Evolutionary conservation across 2,113 vertebrate species (phyloP), one percentile per base, ranked within the genome.

Genomic region (Erythrocebus patas): DNA sequence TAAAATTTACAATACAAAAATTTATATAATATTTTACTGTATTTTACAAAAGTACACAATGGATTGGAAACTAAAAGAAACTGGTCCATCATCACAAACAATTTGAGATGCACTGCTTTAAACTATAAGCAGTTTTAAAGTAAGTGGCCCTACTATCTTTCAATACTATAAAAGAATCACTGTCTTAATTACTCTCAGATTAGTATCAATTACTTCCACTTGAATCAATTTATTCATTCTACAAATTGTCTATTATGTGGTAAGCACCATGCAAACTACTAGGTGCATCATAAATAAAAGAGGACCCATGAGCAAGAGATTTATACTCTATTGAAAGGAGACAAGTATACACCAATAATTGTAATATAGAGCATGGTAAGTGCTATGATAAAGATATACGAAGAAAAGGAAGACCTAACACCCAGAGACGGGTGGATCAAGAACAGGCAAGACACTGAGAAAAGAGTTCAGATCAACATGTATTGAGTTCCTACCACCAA

Each of bases 181-280:
- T 86, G 35, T 87, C 38, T 87, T 83, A 79, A 92, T 94, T 84
- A 79, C 84, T 93, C 43, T 92, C 61, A 85, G 61, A 66, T 83
- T 45, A 86, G 20, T 40, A 52, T 32, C 59, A 80, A 75, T 72
- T 72, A 17, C 79, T 61, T 30, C 76, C 32, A 81, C 23, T 70
- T 78, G 76, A 78, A 43, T 86, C 48, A 75, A 4, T 40, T 89
- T 90, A 73, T 57, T 89, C 38, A 73, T 52, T 86, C 45, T 43
- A 89, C 43, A 86, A 82, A 75, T 18, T 70, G 9, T 50, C 81
- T 91, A 55, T 66, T 68, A 40, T 38, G 4, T 87, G 57, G 4
- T 73, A 95, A 59, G 61, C 32, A 64, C 61, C 40, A 25, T 55
- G 59, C 43, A 88, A 93, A 61, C 14, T 45, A 45, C 50, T 9